Evolutionary conservation across 2,797 vertebrate species (phyloP).

Genomic region (Sebastes itinus): DNA sequence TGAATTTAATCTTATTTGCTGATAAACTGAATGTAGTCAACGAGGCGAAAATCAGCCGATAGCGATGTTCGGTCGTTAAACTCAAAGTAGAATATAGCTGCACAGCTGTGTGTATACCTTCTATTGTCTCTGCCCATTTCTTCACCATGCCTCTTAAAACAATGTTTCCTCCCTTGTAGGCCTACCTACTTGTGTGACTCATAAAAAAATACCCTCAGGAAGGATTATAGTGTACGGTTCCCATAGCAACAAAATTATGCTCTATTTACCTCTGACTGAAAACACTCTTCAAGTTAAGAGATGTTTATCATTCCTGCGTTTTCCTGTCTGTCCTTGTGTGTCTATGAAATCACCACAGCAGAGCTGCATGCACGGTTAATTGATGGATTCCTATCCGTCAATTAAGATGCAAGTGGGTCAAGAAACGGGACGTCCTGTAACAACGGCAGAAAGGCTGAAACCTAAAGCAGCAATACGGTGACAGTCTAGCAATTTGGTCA

Average conservation of each 20-base stretch:
- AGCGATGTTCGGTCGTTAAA: background rate
- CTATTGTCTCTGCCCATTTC: background rate
- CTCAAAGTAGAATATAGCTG: background rate
- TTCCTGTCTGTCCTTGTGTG: constrained; percentile 15
- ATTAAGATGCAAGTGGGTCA: constrained; percentile 19
- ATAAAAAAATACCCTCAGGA: constrained; percentile 27
- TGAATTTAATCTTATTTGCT: too few relatives aligned
- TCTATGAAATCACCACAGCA: constrained; percentile 34
- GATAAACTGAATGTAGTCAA: too few relatives aligned
- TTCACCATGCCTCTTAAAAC: background rate
- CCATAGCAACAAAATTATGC: constrained; percentile 51
- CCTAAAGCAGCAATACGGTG: background rate
- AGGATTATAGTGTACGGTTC: constrained; percentile 14
- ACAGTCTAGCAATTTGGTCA: background rate
- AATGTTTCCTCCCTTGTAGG: background rate
- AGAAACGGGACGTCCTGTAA: background rate
- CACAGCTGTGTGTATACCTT: background rate
- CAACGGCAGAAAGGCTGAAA: background rate
- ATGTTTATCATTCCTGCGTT: constrained; percentile 34
- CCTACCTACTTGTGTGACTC: background rate
- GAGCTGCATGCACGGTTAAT: constrained; percentile 10
- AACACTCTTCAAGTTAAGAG: constrained; percentile 23
- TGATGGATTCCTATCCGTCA: constrained; percentile 34
- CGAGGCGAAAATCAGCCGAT: rapidly evolving
- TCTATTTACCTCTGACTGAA: constrained; percentile 29